Conservation (phyloP, 2,888 invertebrate species). For the Parasteatoda lunata region DNA sequence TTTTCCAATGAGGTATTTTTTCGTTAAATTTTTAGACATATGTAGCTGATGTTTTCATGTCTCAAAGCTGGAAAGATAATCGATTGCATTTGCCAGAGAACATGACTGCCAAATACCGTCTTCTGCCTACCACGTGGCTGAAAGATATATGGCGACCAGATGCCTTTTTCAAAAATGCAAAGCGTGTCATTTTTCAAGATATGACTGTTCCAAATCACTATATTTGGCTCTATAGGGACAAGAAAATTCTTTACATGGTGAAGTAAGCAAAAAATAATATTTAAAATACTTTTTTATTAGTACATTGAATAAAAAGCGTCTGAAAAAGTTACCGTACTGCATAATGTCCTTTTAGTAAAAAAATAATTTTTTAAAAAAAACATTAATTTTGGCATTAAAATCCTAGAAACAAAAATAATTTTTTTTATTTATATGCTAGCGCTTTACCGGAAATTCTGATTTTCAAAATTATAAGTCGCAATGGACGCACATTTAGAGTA, state of each 20-base stretch:
- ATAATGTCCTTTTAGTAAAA: too few relatives aligned
- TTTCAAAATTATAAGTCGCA: too few relatives aligned
- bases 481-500: too few relatives aligned
- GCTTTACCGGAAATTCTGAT: too few relatives aligned
- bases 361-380: too few relatives aligned
- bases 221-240: constrained; percentile 92
- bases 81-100: constrained; percentile 91
- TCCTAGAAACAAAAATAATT: too few relatives aligned
- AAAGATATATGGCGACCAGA: constrained; percentile 91
- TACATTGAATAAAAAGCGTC: too few relatives aligned
- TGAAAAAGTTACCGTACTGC: too few relatives aligned
- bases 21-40: constrained; percentile 81
- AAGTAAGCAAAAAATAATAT: constrained; percentile 80
- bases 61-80: constrained; percentile 94
- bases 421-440: too few relatives aligned
- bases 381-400: too few relatives aligned
- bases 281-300: too few relatives aligned
- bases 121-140: constrained; percentile 91
- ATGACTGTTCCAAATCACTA: constrained; percentile 97
- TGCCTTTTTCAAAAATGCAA: constrained; percentile 90
- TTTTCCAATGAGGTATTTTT: too few relatives aligned
- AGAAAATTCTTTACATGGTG: constrained; percentile 92
- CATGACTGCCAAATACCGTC: constrained; percentile 93
- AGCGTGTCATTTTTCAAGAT: constrained; percentile 92
- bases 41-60: constrained; percentile 92